Percentiles rank a stretch among this genome's conserved stretches.
phyloP scores from a whole-genome alignment of 2,888 invertebrate species.

The Drosophila eohydei region DNA sequence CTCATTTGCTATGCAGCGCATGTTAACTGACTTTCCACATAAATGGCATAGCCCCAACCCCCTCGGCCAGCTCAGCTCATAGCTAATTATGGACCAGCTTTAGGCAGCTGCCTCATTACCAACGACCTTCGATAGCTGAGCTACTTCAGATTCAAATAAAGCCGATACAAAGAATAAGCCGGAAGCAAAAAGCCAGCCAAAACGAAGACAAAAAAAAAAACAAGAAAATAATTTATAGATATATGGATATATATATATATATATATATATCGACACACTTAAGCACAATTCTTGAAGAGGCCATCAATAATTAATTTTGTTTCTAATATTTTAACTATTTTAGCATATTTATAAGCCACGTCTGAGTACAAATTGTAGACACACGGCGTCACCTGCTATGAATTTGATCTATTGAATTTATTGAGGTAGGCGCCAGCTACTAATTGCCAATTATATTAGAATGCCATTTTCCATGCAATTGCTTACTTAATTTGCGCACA shows the following conservation, averaged over 20 bases:
- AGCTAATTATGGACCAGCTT: constrained; percentile 72
- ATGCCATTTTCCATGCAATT: neutral
- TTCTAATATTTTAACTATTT: constrained; percentile 1
- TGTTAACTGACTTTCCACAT: constrained; percentile 46
- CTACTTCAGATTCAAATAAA: constrained; percentile 60
- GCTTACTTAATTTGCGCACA: neutral
- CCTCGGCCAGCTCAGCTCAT: constrained; percentile 5
- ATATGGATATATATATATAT: neutral
- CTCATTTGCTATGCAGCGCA: constrained; percentile 62
- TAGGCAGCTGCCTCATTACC: constrained; percentile 45
- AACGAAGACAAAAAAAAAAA: constrained; percentile 24
- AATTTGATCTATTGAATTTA: neutral
- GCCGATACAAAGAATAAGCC: constrained; percentile 53
- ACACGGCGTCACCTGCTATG: neutral
- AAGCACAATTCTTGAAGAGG: constrained; percentile 42
- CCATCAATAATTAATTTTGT: constrained; percentile 52
- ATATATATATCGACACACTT: neutral
- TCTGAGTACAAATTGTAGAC: no score
- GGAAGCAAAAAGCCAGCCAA: constrained; percentile 53
- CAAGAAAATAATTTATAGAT: neutral
- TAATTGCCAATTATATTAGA: neutral
- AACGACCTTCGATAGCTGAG: constrained; percentile 65
- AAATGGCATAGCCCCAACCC: constrained; percentile 43
- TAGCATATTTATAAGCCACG: neutral
- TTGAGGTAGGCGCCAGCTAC: neutral